phyloP scores from a whole-genome alignment of 1,140 invertebrate species.

The Brachionus plicatilis region DNA sequence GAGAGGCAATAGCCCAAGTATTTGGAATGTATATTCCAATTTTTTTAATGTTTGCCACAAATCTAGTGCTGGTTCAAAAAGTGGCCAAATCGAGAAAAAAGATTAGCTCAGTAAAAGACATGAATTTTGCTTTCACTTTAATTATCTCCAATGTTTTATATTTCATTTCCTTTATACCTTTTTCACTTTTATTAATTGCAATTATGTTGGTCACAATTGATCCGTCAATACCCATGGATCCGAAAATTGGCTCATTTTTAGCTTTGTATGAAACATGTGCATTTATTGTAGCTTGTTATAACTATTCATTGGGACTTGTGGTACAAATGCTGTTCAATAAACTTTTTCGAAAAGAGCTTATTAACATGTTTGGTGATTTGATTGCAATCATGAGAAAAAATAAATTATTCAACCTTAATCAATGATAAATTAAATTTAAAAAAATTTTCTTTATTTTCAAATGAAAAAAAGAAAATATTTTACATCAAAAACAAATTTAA shows the following conservation, averaged over 20 bases:
- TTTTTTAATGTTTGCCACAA: background rate
- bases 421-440: background rate
- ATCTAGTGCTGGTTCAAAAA: background rate
- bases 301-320: background rate
- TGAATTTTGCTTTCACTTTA: constrained; percentile 11
- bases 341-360: background rate
- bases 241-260: background rate
- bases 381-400: background rate
- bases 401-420: background rate
- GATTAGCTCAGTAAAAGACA: background rate
- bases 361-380: background rate
- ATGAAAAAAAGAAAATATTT: too few species aligned
- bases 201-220: background rate
- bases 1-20: background rate
- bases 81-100: background rate
- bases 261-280: background rate
- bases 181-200: background rate
- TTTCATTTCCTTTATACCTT: background rate
- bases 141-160: background rate
- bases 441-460: too few species aligned
- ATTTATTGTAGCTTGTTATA: background rate
- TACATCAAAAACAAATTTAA: too few species aligned
- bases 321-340: background rate
- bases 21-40: background rate
- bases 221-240: background rate